Evolutionary conservation across 1,140 invertebrate species (phyloP).

Genomic region (Rhagoletis zephyria): DNA sequence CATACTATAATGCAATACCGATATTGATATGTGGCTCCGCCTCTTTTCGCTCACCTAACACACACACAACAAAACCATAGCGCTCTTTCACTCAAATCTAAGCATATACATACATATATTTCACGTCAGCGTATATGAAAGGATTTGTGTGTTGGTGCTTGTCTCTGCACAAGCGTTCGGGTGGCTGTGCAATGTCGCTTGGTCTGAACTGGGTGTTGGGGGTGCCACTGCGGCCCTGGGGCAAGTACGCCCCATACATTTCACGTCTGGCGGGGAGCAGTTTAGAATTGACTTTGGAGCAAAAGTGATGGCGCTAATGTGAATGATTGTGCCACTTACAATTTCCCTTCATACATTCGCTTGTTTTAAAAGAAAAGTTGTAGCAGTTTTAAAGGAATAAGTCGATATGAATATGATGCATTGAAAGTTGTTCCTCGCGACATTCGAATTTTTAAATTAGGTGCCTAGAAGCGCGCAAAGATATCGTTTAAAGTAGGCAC

Average conservation of each 20-base stretch:
- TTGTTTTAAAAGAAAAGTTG: neutral
- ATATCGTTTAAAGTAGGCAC: neutral
- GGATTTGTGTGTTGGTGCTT: neutral
- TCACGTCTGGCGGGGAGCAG: neutral
- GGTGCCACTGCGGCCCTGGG: neutral
- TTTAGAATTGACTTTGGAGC: constrained; percentile 39
- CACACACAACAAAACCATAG: neutral
- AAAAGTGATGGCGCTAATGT: constrained; percentile 50
- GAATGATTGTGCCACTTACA: constrained; percentile 31
- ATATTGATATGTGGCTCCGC: neutral
- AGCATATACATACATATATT: neutral
- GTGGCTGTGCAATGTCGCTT: neutral
- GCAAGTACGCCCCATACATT: constrained; percentile 6
- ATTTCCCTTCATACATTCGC: neutral
- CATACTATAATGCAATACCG: neutral
- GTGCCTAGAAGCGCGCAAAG: neutral
- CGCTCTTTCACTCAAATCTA: constrained; percentile 3
- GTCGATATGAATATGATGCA: neutral
- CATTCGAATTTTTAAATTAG: neutral
- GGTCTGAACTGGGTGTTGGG: neutral
- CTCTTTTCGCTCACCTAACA: neutral
- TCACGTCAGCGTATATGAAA: neutral
- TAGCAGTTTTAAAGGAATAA: neutral
- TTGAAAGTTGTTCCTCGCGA: neutral
- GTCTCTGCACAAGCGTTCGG: neutral